Conservation (phyloP, 2,888 invertebrate species). For the Nemotelus pantherinus region DNA sequence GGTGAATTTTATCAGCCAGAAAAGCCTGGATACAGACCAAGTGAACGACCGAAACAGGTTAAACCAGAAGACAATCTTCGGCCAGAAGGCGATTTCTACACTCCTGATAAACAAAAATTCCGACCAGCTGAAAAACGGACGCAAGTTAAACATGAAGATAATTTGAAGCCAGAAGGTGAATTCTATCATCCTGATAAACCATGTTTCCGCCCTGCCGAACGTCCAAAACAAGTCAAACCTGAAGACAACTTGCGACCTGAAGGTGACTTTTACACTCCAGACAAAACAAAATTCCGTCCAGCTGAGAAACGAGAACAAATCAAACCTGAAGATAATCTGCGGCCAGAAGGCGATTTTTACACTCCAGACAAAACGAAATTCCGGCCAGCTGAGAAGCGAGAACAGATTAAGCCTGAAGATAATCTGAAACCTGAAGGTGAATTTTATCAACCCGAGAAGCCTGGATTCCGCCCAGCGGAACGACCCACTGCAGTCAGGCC, state of each 20-base stretch:
- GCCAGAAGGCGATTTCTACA: conserved; percentile 65
- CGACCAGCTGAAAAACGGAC: conserved; percentile 64
- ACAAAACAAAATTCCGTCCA: conserved; percentile 36
- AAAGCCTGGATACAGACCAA: conserved; percentile 57
- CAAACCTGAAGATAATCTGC: conserved; percentile 68
- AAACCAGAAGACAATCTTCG: conserved; percentile 65
- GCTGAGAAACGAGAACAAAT: conserved; percentile 62
- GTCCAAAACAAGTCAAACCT: conserved; percentile 65
- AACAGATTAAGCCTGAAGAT: conserved; percentile 63
- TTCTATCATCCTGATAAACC: conserved; percentile 62
- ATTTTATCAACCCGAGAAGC: conserved; percentile 60
- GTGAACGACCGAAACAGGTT: conserved; percentile 56
- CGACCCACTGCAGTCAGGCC: conserved; percentile 62
- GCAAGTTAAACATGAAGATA: conserved; percentile 64
- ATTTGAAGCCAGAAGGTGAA: conserved; percentile 66
- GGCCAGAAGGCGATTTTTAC: conserved; percentile 66
- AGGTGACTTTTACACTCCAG: conserved; percentile 65
- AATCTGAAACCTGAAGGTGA: conserved; percentile 67
- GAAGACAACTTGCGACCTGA: conserved; percentile 66
- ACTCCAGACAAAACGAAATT: conserved; percentile 57
- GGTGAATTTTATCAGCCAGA: conserved; percentile 67
- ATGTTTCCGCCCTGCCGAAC: conserved; percentile 67
- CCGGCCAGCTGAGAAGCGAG: conserved; percentile 66
- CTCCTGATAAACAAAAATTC: conserved; percentile 57
- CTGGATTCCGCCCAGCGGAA: conserved; percentile 62